Evolutionary conservation across 2,888 invertebrate genomes (phyloP).

Genomic region (Tanytarsus gracilentus): DNA sequence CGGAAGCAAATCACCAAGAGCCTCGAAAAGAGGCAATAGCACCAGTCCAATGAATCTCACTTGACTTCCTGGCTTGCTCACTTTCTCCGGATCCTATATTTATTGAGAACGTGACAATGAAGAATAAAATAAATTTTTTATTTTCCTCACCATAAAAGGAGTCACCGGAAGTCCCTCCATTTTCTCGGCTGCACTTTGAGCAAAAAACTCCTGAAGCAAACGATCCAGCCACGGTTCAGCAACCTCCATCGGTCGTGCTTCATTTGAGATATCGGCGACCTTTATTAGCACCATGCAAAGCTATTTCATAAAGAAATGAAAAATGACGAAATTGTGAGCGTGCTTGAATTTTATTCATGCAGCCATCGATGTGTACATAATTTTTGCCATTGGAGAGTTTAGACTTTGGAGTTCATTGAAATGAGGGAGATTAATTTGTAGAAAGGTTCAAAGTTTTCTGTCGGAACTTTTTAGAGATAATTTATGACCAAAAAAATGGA

Average conservation of each 20-base stretch:
- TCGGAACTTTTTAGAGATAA: too few relatives aligned
- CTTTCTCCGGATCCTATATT: constrained; percentile 60
- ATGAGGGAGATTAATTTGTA: too few relatives aligned
- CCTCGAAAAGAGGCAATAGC: constrained; percentile 68
- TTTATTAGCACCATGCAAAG: constrained; percentile 73
- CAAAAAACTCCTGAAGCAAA: constrained; percentile 59
- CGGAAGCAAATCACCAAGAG: constrained; percentile 62
- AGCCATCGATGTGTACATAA: too few relatives aligned
- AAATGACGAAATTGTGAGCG: too few relatives aligned
- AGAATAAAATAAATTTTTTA: too few relatives aligned
- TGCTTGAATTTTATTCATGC: too few relatives aligned
- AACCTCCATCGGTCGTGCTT: constrained; percentile 71
- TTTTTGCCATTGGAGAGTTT: too few relatives aligned
- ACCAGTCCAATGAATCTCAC: constrained; percentile 77
- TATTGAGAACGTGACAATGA: too few relatives aligned
- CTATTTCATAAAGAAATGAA: constrained; percentile 42
- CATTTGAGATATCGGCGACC: constrained; percentile 76
- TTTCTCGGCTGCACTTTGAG: constrained; percentile 72
- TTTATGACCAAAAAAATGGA: too few relatives aligned
- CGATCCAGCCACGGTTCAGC: constrained; percentile 76
- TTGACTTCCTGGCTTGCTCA: constrained; percentile 74
- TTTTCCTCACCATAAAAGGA: constrained; percentile 57
- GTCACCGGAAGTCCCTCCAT: constrained; percentile 73
- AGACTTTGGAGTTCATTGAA: too few relatives aligned
- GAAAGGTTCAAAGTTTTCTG: too few relatives aligned